Evolutionary conservation across 23 tunicate species (phyloP).

Genomic region (Corella eumyota): DNA sequence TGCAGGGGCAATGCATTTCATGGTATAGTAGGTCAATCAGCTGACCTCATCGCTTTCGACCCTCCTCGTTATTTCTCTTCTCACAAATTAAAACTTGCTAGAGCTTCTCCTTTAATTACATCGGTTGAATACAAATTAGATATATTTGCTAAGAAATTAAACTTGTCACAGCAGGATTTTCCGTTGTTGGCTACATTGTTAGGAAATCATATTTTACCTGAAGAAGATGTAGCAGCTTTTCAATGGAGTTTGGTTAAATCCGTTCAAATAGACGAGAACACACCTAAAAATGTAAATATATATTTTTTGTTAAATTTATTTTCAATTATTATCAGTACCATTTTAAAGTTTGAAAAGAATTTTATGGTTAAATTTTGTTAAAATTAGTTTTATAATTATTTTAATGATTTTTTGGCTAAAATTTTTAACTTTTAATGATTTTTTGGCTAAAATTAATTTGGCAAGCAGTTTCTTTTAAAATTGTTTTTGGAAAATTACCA

Average conservation of each 20-base stretch:
- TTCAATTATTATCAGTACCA: no score
- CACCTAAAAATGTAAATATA: no score
- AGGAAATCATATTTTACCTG: constrained; percentile 24
- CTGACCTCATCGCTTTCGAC: constrained; percentile 30
- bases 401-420: no score
- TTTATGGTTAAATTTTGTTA: no score
- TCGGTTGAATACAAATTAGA: constrained; percentile 15
- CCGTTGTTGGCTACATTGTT: constrained; percentile 22
- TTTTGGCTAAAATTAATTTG: no score
- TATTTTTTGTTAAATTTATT: no score
- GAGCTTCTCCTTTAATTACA: constrained; percentile 18
- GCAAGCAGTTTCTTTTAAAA: no score
- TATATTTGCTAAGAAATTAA: constrained; percentile 16
- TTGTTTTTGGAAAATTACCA: no score
- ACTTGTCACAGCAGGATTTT: constrained; percentile 7
- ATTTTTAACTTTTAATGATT: no score
- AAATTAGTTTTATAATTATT: no score
- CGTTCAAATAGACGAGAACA: no score
- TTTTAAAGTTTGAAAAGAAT: no score
- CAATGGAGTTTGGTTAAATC: constrained; percentile 19
- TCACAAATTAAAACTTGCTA: constrained; percentile 18
- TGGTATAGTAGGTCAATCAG: constrained; percentile 23
- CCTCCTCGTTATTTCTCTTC: constrained; percentile 39
- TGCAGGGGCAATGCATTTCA: constrained; percentile 44
- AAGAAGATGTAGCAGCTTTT: constrained; percentile 23